phyloP scores from a whole-genome alignment of 2,888 invertebrate genomes.

The Euzophera pinguis region DNA sequence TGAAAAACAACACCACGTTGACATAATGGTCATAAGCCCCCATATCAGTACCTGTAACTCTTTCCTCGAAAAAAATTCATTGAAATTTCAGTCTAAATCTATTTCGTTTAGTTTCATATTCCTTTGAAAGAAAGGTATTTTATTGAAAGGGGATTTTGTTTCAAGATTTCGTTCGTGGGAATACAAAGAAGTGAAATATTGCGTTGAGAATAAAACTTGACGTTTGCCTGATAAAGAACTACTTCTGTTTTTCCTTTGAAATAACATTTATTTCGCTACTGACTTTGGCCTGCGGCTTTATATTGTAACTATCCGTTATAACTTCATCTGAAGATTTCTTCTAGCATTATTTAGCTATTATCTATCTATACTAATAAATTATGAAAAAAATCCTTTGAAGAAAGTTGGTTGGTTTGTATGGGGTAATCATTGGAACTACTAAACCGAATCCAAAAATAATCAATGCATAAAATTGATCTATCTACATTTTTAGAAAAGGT shows the following conservation, averaged over 20 bases:
- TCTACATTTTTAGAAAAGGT: too few relatives aligned
- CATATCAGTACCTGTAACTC: constrained; percentile 2
- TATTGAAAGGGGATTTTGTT: constrained; percentile 39
- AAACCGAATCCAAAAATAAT: too few relatives aligned
- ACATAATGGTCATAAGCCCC: constrained; percentile 7
- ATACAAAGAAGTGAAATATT: constrained; percentile 49
- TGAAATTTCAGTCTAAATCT: not conserved
- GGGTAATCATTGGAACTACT: too few relatives aligned
- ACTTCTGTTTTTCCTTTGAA: not conserved
- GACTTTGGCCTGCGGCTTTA: too few relatives aligned
- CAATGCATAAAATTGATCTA: too few relatives aligned
- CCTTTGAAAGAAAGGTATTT: constrained; percentile 20
- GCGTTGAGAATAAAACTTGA: constrained; percentile 45
- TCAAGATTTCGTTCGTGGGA: constrained; percentile 41
- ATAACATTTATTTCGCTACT: too few relatives aligned
- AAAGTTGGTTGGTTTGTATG: too few relatives aligned
- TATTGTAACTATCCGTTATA: too few relatives aligned
- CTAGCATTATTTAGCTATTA: too few relatives aligned
- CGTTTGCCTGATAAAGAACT: constrained; percentile 23
- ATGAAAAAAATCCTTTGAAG: too few relatives aligned
- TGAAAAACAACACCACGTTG: constrained; percentile 5
- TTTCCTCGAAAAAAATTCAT: not conserved
- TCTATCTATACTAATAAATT: too few relatives aligned
- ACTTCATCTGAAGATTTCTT: too few relatives aligned
- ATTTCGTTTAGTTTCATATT: constrained; percentile 23